phyloP scores from a whole-genome alignment of 2,797 vertebrate genomes.

The Girardinus metallicus region DNA sequence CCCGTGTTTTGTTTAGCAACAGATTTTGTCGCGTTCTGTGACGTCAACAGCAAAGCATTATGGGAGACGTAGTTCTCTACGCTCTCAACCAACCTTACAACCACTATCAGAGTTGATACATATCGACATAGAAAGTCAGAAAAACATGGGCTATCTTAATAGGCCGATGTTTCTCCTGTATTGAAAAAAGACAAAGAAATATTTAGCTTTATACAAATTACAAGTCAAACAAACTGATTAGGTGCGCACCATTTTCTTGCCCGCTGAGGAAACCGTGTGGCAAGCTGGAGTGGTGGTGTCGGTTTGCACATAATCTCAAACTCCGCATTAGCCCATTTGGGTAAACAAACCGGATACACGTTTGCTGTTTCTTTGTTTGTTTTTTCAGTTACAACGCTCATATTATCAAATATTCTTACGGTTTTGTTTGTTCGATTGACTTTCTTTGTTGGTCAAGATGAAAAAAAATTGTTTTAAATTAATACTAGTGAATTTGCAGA shows the following conservation, averaged over 20 bases:
- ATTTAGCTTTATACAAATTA: background rate
- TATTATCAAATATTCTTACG: background rate
- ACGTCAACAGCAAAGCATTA: slow-evolving; percentile 40
- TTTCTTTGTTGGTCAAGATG: background rate
- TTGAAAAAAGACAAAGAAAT: background rate
- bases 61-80: slow-evolving; percentile 51
- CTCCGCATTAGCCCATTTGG: background rate
- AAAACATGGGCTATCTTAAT: background rate
- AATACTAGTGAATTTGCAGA: background rate
- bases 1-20: slow-evolving; percentile 60
- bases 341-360: background rate
- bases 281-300: background rate
- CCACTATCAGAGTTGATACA: rapidly evolving
- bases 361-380: background rate
- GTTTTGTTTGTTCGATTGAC: background rate
- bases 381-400: background rate
- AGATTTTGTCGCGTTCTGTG: slow-evolving; percentile 55
- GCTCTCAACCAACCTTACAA: rapidly evolving
- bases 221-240: background rate
- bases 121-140: background rate
- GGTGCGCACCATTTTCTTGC: background rate
- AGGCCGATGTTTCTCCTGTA: background rate
- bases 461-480: background rate
- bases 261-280: background rate
- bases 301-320: background rate